Evolutionary conservation across 64 coral and sea anemone genomes (phyloP).

Genomic region (Astreopora myriophthalma): DNA sequence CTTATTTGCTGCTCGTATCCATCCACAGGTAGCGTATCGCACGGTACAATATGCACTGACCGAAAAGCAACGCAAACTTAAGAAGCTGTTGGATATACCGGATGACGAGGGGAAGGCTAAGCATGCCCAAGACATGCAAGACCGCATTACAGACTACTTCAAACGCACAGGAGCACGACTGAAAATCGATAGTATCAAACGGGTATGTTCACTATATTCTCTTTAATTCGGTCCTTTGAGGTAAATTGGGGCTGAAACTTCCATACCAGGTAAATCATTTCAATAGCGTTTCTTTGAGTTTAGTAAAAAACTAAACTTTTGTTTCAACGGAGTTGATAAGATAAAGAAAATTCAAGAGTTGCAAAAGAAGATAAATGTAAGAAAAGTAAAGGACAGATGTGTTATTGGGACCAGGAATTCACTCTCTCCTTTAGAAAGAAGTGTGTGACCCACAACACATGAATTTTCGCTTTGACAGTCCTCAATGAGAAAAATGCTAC

Average conservation of each 20-base stretch:
- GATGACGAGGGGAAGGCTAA: slow-evolving; percentile 19
- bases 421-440: too few species aligned
- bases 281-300: too few species aligned
- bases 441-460: too few species aligned
- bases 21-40: slow-evolving; percentile 80
- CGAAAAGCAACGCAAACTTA: slow-evolving; percentile 72
- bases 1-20: not conserved
- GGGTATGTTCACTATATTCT: slow-evolving; percentile 29
- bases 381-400: too few species aligned
- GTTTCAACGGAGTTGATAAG: too few species aligned
- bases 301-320: too few species aligned
- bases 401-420: too few species aligned
- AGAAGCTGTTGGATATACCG: slow-evolving; percentile 69
- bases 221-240: not conserved
- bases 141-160: slow-evolving; percentile 60
- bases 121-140: slow-evolving; percentile 48
- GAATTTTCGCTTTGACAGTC: too few species aligned
- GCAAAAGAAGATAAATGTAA: too few species aligned
- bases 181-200: slow-evolving; percentile 73
- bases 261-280: not conserved
- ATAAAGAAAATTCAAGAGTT: too few species aligned
- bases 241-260: not conserved
- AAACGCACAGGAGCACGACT: slow-evolving; percentile 63
- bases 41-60: slow-evolving; percentile 73
- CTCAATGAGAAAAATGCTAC: too few species aligned